A percentile compares a stretch with the other conserved stretches of the same genome.
Evolutionary conservation across 2,888 invertebrate species (phyloP).

Genomic region (Cephus rjabovi): DNA sequence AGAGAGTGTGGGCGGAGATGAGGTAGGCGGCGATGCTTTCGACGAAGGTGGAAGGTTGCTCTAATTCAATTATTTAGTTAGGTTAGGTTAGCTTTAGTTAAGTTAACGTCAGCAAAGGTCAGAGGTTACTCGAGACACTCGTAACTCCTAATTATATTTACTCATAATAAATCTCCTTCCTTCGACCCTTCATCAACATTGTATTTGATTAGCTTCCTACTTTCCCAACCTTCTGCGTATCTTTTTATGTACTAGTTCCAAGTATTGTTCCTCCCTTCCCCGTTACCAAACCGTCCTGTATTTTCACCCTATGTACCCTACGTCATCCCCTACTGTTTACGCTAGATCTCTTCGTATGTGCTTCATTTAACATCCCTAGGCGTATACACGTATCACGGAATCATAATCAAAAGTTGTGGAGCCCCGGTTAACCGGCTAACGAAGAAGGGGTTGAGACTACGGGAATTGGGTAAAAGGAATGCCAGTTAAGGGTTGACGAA

Average conservation of each 20-base stretch:
- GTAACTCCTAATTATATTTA: slow-evolving; percentile 52
- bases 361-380: not conserved
- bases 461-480: not conserved
- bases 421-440: not conserved
- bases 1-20: not conserved
- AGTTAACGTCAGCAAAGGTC: slow-evolving; percentile 41
- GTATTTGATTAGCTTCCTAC: slow-evolving; percentile 6
- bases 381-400: not conserved
- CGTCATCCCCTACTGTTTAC: not conserved
- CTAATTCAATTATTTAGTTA: slow-evolving; percentile 54
- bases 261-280: not conserved
- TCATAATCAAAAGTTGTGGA: not conserved
- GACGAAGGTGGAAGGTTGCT: slow-evolving; percentile 26
- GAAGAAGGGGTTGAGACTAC: not conserved
- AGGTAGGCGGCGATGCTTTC: not conserved
- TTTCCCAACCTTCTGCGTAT: not conserved
- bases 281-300: not conserved
- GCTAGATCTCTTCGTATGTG: not conserved
- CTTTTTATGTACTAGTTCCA: not conserved
- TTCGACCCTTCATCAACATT: slow-evolving; percentile 17
- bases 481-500: not conserved
- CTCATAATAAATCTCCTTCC: slow-evolving; percentile 49
- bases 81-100: slow-evolving; percentile 36
- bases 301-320: not conserved
- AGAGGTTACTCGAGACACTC: slow-evolving; percentile 46